Percentiles rank a stretch among this genome's conserved stretches.
These are phyloP conservation scores for Erpetoichthys calabaricus DNA, from an alignment of 2,797 vertebrate genomes.

Conservation along the genomic window DNA sequence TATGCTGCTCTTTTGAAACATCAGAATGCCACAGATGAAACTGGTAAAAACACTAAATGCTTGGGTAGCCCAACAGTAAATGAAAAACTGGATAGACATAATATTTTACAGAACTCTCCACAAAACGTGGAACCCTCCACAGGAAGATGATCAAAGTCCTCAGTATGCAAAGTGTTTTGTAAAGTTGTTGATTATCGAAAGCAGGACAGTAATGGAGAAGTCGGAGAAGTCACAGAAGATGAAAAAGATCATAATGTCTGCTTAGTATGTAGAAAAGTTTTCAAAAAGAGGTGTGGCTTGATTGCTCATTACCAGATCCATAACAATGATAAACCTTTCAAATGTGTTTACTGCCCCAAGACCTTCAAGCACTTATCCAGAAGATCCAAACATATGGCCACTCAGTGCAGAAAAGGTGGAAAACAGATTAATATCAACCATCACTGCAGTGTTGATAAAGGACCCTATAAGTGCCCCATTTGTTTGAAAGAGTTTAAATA, in stretches of 20 bases:
- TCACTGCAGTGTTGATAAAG: slow-evolving; percentile 1
- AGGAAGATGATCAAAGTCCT: no score
- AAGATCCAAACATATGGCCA: slow-evolving; percentile 17
- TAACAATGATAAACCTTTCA: slow-evolving; percentile 17
- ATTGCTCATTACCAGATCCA: slow-evolving; percentile 16
- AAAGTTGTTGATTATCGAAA: slow-evolving; percentile 44
- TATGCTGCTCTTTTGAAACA: no score
- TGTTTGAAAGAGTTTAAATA: slow-evolving; percentile 49
- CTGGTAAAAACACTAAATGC: no score
- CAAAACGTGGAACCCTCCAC: no score
- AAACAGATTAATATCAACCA: no score
- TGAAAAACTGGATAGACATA: no score
- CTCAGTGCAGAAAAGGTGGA: no score
- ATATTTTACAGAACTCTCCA: no score
- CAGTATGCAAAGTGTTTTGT: slow-evolving; percentile 31
- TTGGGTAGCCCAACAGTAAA: no score
- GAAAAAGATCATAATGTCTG: slow-evolving; percentile 14
- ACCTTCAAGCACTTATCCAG: slow-evolving; percentile 19
- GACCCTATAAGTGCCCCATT: slow-evolving; percentile 44
- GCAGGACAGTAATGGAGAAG: slow-evolving; percentile 3
- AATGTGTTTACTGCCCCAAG: slow-evolving; percentile 19
- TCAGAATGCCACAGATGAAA: no score
- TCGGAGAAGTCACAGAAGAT: background rate
- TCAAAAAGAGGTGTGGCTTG: slow-evolving; percentile 24
- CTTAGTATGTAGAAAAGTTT: slow-evolving; percentile 31